phyloP scores from a whole-genome alignment of 1,140 invertebrate species.

The Drosophila neocordata region DNA sequence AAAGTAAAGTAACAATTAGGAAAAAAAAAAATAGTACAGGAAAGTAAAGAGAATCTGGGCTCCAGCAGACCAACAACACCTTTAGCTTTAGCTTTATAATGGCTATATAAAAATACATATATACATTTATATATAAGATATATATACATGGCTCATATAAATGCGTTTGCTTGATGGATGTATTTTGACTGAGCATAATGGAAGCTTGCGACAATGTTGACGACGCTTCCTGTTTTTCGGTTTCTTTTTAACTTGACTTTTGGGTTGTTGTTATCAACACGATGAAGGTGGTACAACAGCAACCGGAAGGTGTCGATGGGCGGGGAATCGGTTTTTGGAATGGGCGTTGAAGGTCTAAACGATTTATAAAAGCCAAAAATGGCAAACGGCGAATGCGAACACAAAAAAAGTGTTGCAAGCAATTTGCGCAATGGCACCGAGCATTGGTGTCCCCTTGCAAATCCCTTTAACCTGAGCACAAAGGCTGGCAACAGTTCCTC shows the following conservation, averaged over 20 bases:
- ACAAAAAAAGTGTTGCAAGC: conserved; percentile 75
- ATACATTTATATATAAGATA: background rate
- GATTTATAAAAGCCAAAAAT: conserved; percentile 78
- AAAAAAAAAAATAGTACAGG: background rate
- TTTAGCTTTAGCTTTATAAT: conserved; percentile 36
- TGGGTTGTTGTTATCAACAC: conserved; percentile 53
- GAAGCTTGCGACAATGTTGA: conserved; percentile 44
- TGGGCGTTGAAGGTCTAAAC: conserved; percentile 50
- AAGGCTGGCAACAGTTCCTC: conserved; percentile 38
- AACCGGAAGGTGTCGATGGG: background rate
- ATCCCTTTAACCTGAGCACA: conserved; percentile 45
- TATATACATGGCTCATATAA: conserved; percentile 46
- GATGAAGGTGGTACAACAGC: background rate
- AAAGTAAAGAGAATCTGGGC: too few species aligned
- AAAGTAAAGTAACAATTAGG: conserved; percentile 62
- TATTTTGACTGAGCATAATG: conserved; percentile 59
- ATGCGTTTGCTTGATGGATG: conserved; percentile 67
- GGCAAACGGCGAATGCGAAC: conserved; percentile 27
- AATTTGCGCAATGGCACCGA: conserved; percentile 68
- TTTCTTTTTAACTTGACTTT: conserved; percentile 59
- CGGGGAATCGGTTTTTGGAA: background rate
- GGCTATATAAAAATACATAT: background rate
- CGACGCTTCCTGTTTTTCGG: conserved; percentile 69
- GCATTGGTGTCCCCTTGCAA: conserved; percentile 38
- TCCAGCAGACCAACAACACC: conserved; percentile 17